These are phyloP conservation scores for Botia kubotai DNA, from an alignment of 2,797 vertebrate genomes.

Conservation along the genomic window DNA sequence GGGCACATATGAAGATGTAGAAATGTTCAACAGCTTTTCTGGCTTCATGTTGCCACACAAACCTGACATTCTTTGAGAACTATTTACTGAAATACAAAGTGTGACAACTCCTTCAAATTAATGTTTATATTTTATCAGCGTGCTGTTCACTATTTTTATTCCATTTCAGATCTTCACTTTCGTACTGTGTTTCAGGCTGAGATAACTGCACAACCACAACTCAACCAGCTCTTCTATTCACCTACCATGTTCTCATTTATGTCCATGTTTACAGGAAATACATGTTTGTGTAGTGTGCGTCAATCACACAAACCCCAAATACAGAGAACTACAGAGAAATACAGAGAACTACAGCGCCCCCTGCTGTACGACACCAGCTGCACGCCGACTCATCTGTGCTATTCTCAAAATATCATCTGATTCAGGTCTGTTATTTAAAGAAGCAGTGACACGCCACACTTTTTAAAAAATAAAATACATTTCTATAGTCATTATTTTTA, in stretches of 20 bases:
- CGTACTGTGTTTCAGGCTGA: slow-evolving; percentile 7
- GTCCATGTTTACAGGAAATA: not conserved
- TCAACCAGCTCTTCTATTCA: not conserved
- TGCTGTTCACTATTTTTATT: not conserved
- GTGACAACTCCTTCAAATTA: not conserved
- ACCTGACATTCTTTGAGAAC: not conserved
- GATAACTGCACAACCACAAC: not conserved
- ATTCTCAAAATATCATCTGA: too few relatives aligned
- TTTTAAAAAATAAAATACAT: too few relatives aligned
- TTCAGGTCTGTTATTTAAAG: too few relatives aligned
- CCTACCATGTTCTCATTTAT: not conserved
- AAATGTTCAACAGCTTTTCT: not conserved
- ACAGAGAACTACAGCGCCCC: too few relatives aligned
- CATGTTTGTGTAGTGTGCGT: not conserved
- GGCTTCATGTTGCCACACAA: not conserved
- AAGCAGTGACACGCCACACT: too few relatives aligned
- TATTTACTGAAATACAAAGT: not conserved
- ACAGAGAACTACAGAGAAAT: not conserved
- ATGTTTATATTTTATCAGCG: not conserved
- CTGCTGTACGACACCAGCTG: too few relatives aligned
- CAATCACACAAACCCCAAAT: not conserved
- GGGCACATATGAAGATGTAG: not conserved
- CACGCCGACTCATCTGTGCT: too few relatives aligned
- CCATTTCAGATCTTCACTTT: not conserved
- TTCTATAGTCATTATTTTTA: not conserved